Conservation (phyloP, 2,888 invertebrate genomes). For the Autographa gamma region DNA sequence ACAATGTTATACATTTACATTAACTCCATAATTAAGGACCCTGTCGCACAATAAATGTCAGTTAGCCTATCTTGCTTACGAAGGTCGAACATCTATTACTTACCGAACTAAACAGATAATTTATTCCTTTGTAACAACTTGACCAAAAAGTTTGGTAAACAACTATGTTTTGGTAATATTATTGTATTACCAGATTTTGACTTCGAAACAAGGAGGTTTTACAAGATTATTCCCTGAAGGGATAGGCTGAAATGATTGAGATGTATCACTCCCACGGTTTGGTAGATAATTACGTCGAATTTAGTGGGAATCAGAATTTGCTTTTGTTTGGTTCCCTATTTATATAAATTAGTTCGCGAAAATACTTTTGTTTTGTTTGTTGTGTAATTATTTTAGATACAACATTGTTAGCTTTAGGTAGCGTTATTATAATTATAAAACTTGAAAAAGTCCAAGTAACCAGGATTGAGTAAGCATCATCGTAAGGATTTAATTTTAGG, state of each 20-base stretch:
- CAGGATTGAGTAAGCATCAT: no score
- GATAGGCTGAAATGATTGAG: neutral
- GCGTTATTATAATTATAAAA: no score
- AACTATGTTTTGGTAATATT: slow-evolving; percentile 15
- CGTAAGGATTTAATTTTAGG: no score
- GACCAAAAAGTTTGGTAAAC: slow-evolving; percentile 24
- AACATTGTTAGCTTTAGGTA: no score
- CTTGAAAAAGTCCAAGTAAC: no score
- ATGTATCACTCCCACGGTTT: neutral
- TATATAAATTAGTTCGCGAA: neutral
- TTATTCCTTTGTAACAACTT: slow-evolving; percentile 33
- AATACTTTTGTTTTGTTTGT: no score
- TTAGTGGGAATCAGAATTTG: neutral
- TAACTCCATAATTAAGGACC: slow-evolving; percentile 45
- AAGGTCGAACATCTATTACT: slow-evolving; percentile 40
- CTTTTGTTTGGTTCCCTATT: neutral
- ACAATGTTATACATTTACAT: slow-evolving; percentile 1
- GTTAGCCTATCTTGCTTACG: slow-evolving; percentile 45
- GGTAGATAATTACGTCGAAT: neutral
- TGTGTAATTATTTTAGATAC: no score
- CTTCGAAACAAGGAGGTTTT: slow-evolving; percentile 10
- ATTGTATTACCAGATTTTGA: slow-evolving; percentile 7
- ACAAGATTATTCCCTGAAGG: neutral
- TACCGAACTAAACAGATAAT: slow-evolving; percentile 29
- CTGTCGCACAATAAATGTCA: slow-evolving; percentile 42